Conservation (phyloP, 64 coral and sea anemone species). For the Montipora foliosa region DNA sequence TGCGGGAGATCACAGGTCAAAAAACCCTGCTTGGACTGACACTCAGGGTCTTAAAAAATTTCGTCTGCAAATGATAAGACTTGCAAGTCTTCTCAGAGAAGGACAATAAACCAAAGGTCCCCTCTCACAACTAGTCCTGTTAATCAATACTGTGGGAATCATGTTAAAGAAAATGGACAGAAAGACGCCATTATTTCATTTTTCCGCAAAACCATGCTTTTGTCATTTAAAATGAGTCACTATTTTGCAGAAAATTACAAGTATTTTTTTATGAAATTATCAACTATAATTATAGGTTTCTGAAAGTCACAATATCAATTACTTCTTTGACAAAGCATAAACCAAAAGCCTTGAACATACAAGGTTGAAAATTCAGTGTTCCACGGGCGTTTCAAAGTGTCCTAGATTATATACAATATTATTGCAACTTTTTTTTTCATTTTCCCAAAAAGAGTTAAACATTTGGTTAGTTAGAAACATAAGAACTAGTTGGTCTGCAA, state of each 20-base stretch:
- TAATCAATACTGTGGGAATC: no score
- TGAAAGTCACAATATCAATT: no score
- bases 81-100: no score
- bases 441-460: neutral
- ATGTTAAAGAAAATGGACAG: no score
- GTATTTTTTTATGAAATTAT: neutral
- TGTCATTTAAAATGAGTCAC: neutral
- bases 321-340: neutral
- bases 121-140: no score
- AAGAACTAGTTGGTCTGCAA: constrained; percentile 88
- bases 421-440: neutral
- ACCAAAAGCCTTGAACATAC: neutral
- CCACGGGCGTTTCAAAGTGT: neutral
- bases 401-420: constrained; percentile 1
- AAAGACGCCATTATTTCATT: no score
- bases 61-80: no score
- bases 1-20: no score
- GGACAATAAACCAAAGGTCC: no score
- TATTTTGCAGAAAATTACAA: neutral
- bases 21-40: no score
- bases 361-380: neutral
- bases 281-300: neutral
- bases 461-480: neutral
- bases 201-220: neutral
- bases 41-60: no score